phyloP scores from a whole-genome alignment of 2,113 vertebrate species.

The Cyprinus carpio region DNA sequence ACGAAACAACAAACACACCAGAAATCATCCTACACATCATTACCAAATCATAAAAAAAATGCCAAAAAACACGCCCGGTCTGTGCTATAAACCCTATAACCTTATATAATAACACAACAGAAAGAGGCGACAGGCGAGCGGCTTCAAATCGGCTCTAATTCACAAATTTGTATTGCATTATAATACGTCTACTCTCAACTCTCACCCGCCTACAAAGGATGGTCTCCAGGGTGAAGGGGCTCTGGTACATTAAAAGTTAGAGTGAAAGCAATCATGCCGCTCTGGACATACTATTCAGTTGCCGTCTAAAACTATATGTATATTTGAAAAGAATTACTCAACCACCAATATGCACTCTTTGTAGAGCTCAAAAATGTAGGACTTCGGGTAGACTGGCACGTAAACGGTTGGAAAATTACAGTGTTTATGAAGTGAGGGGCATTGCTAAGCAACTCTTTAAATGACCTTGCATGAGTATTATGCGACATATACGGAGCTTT shows the following conservation, averaged over 20 bases:
- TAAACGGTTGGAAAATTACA: conserved; percentile 36
- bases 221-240: conserved; percentile 19
- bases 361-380: not conserved
- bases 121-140: conserved; percentile 12
- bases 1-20: conserved; percentile 43
- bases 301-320: not conserved
- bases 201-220: conserved; percentile 22
- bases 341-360: conserved; percentile 12
- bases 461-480: conserved; percentile 35
- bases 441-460: conserved; percentile 1
- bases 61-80: conserved; percentile 38
- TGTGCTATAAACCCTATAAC: conserved; percentile 34
- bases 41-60: too few relatives aligned
- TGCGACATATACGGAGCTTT: not conserved
- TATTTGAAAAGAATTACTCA: conserved; percentile 40
- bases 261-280: conserved; percentile 33
- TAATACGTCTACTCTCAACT: conserved; percentile 26
- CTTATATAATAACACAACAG: conserved; percentile 39
- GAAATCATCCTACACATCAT: conserved; percentile 41
- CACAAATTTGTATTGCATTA: conserved; percentile 42
- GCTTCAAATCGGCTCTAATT: conserved; percentile 46
- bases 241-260: conserved; percentile 43
- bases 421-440: conserved; percentile 32
- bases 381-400: conserved; percentile 26
- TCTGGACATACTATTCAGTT: conserved; percentile 43